Evolutionary conservation across 2,888 invertebrate species (phyloP).

Genomic region (Acrobasis suavella): DNA sequence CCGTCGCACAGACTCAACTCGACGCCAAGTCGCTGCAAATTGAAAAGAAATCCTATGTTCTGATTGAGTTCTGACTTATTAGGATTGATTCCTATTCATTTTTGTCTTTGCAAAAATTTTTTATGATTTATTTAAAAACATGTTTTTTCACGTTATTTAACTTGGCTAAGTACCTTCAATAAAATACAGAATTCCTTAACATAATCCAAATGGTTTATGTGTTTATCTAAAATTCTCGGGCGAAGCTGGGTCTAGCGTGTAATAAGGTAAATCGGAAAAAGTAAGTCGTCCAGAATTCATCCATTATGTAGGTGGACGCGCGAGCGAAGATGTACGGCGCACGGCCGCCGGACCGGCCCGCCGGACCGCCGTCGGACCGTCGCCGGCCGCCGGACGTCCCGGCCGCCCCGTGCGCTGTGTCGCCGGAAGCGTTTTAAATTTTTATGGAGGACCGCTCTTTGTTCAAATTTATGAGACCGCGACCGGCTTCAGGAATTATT

Average conservation of each 20-base stretch:
- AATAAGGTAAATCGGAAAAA: conserved; percentile 12
- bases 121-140: no score
- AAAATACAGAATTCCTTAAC: background rate
- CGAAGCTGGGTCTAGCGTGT: background rate
- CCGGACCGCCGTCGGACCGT: conserved; percentile 8
- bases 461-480: conserved; percentile 15
- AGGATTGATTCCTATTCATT: background rate
- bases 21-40: background rate
- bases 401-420: background rate
- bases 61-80: background rate
- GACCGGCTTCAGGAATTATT: conserved; percentile 7
- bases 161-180: no score
- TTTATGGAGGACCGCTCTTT: conserved; percentile 10
- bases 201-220: background rate
- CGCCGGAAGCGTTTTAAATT: conserved; percentile 12
- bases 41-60: background rate
- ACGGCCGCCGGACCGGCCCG: background rate
- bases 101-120: no score
- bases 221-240: background rate
- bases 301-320: conserved; percentile 11
- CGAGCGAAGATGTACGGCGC: background rate
- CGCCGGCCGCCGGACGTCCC: conserved; percentile 8
- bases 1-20: background rate
- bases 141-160: no score
- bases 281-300: conserved; percentile 7